Base-by-base conservation (phyloP, 1,140 invertebrate species). In the Magallana ariakensis region DNA sequence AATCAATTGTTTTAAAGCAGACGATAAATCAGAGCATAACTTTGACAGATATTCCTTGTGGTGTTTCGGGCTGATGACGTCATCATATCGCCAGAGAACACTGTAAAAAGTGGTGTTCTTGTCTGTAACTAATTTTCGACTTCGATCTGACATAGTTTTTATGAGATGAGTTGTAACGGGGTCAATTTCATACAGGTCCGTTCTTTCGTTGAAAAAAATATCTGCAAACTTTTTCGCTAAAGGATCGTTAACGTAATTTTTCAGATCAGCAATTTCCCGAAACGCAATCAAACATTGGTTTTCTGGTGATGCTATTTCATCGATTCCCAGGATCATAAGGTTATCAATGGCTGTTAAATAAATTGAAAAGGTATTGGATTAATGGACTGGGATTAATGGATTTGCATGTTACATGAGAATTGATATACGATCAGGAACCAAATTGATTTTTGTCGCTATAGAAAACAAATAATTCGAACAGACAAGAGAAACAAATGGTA, bases 21-120 rank as follows among this genome's bases (percentile, higher is more conserved):
- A 80, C 60, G 86, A 85, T 53, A 93, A 87, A n/a, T 92, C 83
- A 22, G 83, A 56, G 80, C 90, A 91, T 15, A 93, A 83, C 46
- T 90, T 85, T 11, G 91, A 70, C 15, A 94, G 84, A 80, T 94
- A 94, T 8, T 91, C 89, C 13, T 90, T 90, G 86, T 94, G 94
- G 13, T 94, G 90, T 62, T 90, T 84, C 16, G 92, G 90, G 84
- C 91, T 85, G 56, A 94, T 93, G 85, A 93, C 94, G 57, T 93
- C 92, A 85, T 93, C 93, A 80, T 92, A 94, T 70, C 91, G 87
- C 94, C 94, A 94, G 54, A 94, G 87, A 3, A 94, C 92, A 22
- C 91, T 89, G 75, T 91, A 92, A n/a, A 87, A 87, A 11, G 88
- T 26, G 2, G 89, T 89, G 86, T 92, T 92, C n/a, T 85, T 56